Evolutionary conservation across 2,888 invertebrate species (phyloP), one percentile per base, ranked within the genome.

Genomic region (Mesorhabditis spiculigera): DNA sequence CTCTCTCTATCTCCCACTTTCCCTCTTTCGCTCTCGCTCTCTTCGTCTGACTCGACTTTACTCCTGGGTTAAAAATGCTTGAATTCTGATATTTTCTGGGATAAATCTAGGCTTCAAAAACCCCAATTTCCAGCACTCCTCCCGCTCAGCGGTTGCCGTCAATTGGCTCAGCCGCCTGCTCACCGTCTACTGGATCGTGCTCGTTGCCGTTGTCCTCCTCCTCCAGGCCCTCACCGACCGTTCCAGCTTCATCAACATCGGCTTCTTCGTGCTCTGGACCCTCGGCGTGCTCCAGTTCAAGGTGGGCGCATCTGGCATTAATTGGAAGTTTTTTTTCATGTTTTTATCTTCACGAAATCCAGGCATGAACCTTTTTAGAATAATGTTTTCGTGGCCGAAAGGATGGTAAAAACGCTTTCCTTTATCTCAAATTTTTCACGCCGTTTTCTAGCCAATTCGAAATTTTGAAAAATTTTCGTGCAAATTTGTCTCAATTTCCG

Each of bases 201-300:
- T 96, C 65, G 93, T 96, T 10, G 93, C 93, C 41, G 90, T 92
- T 77, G 94, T 95, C 89, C 90, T 98, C 73, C 93, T 97, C 87
- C 58, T 77, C 10, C 77, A 76, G 4, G 72, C 72, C 16, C 70
- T 89, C 45, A 91, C 86, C 69, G 90, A 92, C 70, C 89, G 91
- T 77, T 94, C 95, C 91, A 95, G 77, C 76, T 91, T 93, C 75
- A 97, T 96, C 89, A 90, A 95, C 76, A 94, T 98, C 82, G 91
- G 95, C 81, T 98, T 98, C 87, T 96, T 97, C 94, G 92, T 93
- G 73, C 90, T 98, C 74, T 96, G 97, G 88, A 90, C 97, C 70
- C 89, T 92, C 78, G 95, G 96, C 86, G 91, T 96, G 84, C 89
- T 95, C 68, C 91, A 93, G 82, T 95, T 97, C 89, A 95, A 96